A percentile compares a stretch with the other conserved stretches of the same genome.
Evolutionary conservation across 2,797 vertebrate genomes (phyloP).

Genomic region (Crypturellus tataupa): DNA sequence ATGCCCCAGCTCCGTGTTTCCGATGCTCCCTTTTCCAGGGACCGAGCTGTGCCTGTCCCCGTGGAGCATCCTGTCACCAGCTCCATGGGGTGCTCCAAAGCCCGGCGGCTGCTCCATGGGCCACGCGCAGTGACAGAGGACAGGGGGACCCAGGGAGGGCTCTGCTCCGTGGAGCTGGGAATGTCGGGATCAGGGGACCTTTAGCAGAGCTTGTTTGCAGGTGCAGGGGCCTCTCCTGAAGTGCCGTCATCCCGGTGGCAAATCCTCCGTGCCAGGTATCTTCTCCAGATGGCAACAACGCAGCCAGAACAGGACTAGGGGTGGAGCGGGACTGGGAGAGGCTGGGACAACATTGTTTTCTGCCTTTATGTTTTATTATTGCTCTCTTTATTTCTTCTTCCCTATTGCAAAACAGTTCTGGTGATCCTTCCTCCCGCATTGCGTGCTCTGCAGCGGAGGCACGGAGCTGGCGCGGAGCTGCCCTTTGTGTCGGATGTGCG

Average conservation of each 20-base stretch:
- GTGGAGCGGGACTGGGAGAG: background rate
- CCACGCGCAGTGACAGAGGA: background rate
- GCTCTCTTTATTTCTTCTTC: too few relatives aligned
- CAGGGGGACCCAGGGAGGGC: fast-evolving
- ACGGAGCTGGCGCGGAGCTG: background rate
- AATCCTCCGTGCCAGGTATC: background rate
- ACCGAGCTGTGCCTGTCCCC: too few relatives aligned
- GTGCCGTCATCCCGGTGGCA: background rate
- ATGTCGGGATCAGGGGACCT: background rate
- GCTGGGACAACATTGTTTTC: background rate
- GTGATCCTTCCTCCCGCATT: background rate
- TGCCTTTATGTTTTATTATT: too few relatives aligned
- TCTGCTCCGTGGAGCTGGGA: background rate
- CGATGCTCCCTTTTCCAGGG: background rate
- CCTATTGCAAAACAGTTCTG: background rate
- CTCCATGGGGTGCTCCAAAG: background rate
- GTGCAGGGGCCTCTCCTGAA: background rate
- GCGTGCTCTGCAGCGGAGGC: background rate
- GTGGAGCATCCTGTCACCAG: background rate
- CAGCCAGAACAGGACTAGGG: fast-evolving
- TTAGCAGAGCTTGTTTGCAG: background rate
- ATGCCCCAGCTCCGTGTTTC: background rate
- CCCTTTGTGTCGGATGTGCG: slow-evolving; percentile 52
- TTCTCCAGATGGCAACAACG: background rate
- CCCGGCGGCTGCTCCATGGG: background rate